A percentile compares a stretch with the other conserved stretches of the same genome.
phyloP scores from a whole-genome alignment of 2,113 vertebrate genomes.

The Silurus meridionalis region DNA sequence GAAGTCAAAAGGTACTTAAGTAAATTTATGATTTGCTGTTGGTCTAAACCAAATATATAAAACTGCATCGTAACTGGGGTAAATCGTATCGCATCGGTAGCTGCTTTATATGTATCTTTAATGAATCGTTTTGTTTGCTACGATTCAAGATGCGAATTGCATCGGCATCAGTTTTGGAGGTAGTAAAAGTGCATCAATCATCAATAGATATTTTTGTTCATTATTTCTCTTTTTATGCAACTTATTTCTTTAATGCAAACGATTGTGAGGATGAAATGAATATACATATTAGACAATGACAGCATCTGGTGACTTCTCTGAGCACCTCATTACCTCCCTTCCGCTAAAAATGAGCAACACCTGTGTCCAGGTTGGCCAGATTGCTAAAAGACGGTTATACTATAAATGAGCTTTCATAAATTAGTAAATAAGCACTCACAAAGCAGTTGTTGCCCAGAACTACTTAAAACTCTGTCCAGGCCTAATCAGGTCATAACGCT shows the following conservation, averaged over 20 bases:
- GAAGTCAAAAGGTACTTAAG: no score
- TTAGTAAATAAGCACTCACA: slow-evolving; percentile 6
- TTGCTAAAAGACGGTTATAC: neutral
- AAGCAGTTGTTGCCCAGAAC: neutral
- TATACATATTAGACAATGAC: neutral
- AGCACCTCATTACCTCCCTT: neutral
- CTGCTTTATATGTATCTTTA: no score
- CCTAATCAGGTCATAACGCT: slow-evolving; percentile 5
- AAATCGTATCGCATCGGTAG: no score
- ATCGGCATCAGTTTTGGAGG: no score
- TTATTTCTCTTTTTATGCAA: neutral
- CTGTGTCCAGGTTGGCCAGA: neutral
- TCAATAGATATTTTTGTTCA: neutral
- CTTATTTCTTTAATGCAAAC: neutral
- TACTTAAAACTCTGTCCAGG: slow-evolving; percentile 12
- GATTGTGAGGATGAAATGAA: neutral
- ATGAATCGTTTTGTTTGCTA: no score
- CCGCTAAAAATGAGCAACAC: neutral
- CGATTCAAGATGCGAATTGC: no score
- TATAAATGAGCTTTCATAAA: neutral
- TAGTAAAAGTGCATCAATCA: neutral
- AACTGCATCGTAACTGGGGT: no score
- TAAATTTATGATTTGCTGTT: no score
- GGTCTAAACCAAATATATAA: no score
- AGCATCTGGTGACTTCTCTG: neutral